These are phyloP conservation scores for Beris chalybata DNA, from an alignment of 2,888 invertebrate genomes.

Conservation along the genomic window DNA sequence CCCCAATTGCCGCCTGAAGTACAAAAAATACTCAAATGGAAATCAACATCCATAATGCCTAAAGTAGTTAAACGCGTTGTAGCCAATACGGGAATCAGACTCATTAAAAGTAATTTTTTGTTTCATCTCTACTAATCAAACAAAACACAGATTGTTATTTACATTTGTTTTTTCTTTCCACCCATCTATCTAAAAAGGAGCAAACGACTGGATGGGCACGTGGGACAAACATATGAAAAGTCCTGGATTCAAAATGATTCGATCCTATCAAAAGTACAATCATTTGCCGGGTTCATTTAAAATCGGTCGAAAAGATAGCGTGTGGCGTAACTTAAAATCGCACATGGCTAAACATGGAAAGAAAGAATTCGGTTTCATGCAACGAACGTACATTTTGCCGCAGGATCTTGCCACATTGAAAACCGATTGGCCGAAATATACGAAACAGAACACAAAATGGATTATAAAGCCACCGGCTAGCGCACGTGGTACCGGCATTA, in stretches of 20 bases:
- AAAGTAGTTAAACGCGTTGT: constrained; percentile 88
- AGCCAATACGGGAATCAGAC: constrained; percentile 80
- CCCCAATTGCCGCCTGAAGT: constrained; percentile 69
- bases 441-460: constrained; percentile 81
- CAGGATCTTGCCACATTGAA: constrained; percentile 81
- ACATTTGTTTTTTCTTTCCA: background rate
- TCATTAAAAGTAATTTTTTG: constrained; percentile 73
- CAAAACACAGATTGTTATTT: constrained; percentile 2
- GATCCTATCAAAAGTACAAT: constrained; percentile 94
- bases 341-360: constrained; percentile 59
- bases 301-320: constrained; percentile 91
- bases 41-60: constrained; percentile 91
- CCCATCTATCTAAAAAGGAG: constrained; percentile 62
- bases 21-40: constrained; percentile 87
- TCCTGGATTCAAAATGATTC: constrained; percentile 77
- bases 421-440: constrained; percentile 81
- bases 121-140: background rate
- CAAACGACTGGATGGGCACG: constrained; percentile 90
- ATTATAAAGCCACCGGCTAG: constrained; percentile 98
- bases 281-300: constrained; percentile 99
- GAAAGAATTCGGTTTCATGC: constrained; percentile 86
- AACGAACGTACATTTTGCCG: constrained; percentile 89
- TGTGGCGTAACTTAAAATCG: constrained; percentile 83
- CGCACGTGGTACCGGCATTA: constrained; percentile 94
- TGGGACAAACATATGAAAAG: constrained; percentile 99